These are phyloP conservation scores for Falco columbarius DNA, from an alignment of 2,797 vertebrate genomes.

Conservation along the genomic window DNA sequence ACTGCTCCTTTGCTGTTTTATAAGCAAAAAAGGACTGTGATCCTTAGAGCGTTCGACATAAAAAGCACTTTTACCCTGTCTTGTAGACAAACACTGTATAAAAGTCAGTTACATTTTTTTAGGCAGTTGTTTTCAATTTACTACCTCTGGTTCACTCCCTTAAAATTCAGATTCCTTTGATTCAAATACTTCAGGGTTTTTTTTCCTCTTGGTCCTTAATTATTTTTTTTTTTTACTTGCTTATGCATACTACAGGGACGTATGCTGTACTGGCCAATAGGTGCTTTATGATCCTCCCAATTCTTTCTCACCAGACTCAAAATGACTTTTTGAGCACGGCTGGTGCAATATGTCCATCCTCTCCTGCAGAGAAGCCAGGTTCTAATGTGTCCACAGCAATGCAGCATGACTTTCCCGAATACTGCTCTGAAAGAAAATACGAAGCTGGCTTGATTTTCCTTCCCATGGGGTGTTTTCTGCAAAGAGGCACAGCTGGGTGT, in stretches of 20 bases:
- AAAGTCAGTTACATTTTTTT: neutral
- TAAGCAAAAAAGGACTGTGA: neutral
- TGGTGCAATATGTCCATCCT: neutral
- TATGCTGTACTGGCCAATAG: neutral
- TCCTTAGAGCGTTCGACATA: neutral
- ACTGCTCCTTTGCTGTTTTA: neutral
- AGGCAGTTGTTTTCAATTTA: neutral
- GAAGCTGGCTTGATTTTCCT: neutral
- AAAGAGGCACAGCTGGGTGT: rapidly evolving
- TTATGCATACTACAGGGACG: neutral
- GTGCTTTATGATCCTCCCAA: neutral
- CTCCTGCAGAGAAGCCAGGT: neutral
- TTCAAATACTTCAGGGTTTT: neutral
- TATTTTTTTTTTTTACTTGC: neutral
- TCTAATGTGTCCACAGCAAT: rapidly evolving
- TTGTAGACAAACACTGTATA: neutral
- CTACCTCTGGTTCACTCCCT: neutral
- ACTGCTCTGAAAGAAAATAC: neutral
- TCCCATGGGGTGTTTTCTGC: neutral
- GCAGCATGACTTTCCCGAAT: neutral
- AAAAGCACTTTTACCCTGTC: neutral
- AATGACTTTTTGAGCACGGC: neutral
- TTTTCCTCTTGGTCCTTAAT: too few relatives aligned
- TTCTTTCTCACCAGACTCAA: neutral
- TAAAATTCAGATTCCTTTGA: neutral